Evolutionary conservation across 35 echinoderm and acorn worm genomes (phyloP).

Genomic region (Holothuria glaberrima): DNA sequence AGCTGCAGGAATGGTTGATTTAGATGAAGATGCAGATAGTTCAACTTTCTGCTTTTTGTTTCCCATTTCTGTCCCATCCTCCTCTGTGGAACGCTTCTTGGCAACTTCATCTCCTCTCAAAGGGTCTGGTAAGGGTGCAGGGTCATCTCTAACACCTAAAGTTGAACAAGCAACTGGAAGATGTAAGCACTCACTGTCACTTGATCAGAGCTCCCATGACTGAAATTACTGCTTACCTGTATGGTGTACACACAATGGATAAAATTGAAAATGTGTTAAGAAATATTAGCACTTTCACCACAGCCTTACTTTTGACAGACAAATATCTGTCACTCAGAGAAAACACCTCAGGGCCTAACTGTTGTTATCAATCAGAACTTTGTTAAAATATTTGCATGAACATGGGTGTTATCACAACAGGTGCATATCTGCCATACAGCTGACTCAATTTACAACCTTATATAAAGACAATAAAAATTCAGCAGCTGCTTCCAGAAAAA

Average conservation of each 20-base stretch:
- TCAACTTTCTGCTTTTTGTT: conserved; percentile 1
- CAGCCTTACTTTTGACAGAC: too few relatives aligned
- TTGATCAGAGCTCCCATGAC: conserved; percentile 47
- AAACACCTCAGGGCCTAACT: too few relatives aligned
- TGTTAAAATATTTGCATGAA: too few relatives aligned
- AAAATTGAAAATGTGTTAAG: conserved; percentile 36
- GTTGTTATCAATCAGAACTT: too few relatives aligned
- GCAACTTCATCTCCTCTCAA: conserved; percentile 44
- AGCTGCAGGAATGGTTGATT: neutral
- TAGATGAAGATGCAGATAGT: neutral
- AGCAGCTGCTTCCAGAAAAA: too few relatives aligned
- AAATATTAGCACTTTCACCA: neutral
- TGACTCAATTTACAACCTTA: too few relatives aligned
- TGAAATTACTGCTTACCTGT: conserved; percentile 37
- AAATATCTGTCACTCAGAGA: too few relatives aligned
- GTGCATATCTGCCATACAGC: too few relatives aligned
- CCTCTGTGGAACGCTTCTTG: neutral
- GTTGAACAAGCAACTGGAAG: conserved; percentile 61
- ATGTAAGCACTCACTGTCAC: conserved; percentile 50
- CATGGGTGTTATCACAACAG: too few relatives aligned
- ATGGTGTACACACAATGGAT: conserved; percentile 46
- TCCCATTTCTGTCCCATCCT: neutral
- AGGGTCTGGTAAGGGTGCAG: conserved; percentile 25
- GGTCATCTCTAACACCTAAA: conserved; percentile 42
- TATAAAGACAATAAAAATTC: too few relatives aligned